These are phyloP conservation scores for Bugula neritina DNA, from an alignment of 2,888 invertebrate genomes.

Conservation along the genomic window DNA sequence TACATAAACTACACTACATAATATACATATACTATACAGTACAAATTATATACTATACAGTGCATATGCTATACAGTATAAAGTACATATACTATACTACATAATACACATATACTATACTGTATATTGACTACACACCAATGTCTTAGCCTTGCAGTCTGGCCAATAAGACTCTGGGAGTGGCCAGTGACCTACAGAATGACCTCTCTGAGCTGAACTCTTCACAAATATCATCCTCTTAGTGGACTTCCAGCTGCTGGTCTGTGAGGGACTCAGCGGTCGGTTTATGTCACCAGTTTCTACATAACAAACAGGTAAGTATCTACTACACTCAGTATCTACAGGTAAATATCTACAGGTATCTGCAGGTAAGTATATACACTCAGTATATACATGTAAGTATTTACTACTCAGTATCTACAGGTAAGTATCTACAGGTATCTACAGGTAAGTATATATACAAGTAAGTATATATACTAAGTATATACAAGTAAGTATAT, in stretches of 20 bases:
- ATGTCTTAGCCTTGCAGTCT: slow-evolving; percentile 74
- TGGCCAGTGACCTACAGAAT: slow-evolving; percentile 94
- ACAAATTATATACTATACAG: too few relatives aligned
- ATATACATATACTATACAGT: too few relatives aligned
- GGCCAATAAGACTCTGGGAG: slow-evolving; percentile 98
- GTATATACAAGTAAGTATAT: too few relatives aligned
- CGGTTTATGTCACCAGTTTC: neutral
- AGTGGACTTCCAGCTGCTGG: slow-evolving; percentile 73
- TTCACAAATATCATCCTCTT: slow-evolving; percentile 85
- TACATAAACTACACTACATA: too few relatives aligned
- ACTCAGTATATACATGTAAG: too few relatives aligned
- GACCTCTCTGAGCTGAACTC: slow-evolving; percentile 77
- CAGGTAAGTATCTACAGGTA: too few relatives aligned
- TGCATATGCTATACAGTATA: neutral
- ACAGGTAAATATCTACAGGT: neutral
- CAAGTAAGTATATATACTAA: too few relatives aligned
- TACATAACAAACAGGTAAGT: neutral
- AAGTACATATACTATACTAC: neutral
- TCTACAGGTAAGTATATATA: too few relatives aligned
- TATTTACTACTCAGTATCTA: too few relatives aligned
- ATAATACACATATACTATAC: neutral
- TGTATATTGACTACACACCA: slow-evolving; percentile 18
- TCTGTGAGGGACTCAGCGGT: neutral
- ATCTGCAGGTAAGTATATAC: too few relatives aligned
- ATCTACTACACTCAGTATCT: too few relatives aligned